These are phyloP conservation scores for Abrostola tripartita DNA, from an alignment of 2,888 invertebrate genomes.

Conservation along the genomic window DNA sequence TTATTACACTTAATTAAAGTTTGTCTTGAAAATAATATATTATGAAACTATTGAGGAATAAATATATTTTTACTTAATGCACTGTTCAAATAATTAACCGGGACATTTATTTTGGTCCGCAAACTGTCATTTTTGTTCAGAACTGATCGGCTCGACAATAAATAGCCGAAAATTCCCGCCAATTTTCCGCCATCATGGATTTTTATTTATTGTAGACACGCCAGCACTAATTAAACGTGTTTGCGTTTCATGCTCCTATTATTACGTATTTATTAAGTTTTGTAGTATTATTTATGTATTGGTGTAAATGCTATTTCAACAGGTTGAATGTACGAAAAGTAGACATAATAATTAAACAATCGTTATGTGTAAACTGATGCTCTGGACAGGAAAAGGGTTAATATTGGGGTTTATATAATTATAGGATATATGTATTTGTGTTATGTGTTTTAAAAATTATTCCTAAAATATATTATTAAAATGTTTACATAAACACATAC, in stretches of 20 bases:
- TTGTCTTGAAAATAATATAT: conserved; percentile 11
- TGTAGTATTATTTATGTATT: neutral
- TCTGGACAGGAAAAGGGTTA: no score
- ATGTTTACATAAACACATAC: no score
- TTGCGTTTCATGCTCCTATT: conserved; percentile 16
- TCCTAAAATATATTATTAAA: no score
- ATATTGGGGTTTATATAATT: no score
- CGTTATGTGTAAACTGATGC: no score
- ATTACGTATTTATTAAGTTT: neutral
- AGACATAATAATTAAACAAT: no score
- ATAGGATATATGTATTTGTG: no score
- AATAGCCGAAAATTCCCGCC: conserved; percentile 47
- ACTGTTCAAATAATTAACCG: conserved; percentile 31
- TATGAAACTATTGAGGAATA: conserved; percentile 2
- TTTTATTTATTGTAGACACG: conserved; percentile 50
- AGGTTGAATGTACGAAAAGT: no score
- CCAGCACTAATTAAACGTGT: conserved; percentile 40
- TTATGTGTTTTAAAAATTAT: no score
- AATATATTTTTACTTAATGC: conserved; percentile 22
- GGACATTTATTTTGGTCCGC: conserved; percentile 52
- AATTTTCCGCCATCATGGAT: conserved; percentile 43
- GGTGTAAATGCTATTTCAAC: no score
- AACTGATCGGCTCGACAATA: conserved; percentile 42
- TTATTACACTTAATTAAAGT: conserved; percentile 31
- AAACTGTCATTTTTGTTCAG: conserved; percentile 53